phyloP scores from a whole-genome alignment of 1,140 invertebrate genomes.

The Polypedilum pembai region DNA sequence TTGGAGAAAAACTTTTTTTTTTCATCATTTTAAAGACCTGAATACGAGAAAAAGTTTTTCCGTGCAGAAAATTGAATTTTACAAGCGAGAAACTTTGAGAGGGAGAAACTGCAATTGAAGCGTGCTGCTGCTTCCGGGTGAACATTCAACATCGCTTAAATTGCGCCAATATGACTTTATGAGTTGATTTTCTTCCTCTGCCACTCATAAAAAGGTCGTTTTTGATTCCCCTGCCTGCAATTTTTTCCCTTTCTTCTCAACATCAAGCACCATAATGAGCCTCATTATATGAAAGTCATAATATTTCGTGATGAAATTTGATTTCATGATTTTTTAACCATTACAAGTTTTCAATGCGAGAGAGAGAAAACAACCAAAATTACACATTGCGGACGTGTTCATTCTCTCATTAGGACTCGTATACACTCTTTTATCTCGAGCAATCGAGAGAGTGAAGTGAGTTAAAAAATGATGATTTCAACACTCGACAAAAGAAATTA shows the following conservation, averaged over 20 bases:
- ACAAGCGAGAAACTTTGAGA: background rate
- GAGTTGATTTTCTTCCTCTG: no score
- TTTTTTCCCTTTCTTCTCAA: background rate
- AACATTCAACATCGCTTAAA: background rate
- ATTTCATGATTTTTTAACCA: conserved; percentile 16
- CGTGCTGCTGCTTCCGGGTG: background rate
- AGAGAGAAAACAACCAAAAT: background rate
- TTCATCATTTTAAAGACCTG: background rate
- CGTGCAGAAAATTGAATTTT: conserved; percentile 18
- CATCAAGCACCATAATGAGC: conserved; percentile 6
- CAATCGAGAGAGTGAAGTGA: no score
- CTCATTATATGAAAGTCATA: conserved; percentile 26
- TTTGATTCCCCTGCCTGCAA: background rate
- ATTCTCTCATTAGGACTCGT: background rate
- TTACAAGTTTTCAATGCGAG: background rate
- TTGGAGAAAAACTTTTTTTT: background rate
- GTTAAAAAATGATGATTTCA: no score
- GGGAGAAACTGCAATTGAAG: background rate
- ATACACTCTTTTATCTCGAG: background rate
- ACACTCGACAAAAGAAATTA: conserved; percentile 5
- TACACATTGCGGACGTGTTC: background rate
- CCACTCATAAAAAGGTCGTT: no score
- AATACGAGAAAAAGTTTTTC: background rate
- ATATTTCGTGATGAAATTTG: conserved; percentile 28
- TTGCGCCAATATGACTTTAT: conserved; percentile 6